Evolutionary conservation across 2,113 vertebrate species (phyloP).

Genomic region (Callionymus lyra): DNA sequence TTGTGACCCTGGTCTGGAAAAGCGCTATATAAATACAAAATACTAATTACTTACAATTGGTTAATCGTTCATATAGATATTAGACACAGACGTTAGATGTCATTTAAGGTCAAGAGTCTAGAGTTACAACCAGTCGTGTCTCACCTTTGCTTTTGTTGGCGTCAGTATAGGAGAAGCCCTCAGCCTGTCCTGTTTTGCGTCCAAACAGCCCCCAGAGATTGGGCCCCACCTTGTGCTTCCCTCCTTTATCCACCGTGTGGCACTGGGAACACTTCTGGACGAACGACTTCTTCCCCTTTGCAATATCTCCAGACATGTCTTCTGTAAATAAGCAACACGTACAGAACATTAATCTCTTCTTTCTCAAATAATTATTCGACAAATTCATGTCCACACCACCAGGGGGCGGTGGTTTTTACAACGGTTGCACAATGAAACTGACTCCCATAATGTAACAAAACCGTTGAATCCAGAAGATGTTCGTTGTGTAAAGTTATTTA

Average conservation of each 20-base stretch:
- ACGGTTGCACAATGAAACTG: constrained; percentile 11
- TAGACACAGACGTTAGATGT: too few species aligned
- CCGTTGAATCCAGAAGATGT: too few species aligned
- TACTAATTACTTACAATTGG: too few species aligned
- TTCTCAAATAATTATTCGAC: background rate
- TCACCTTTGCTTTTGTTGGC: constrained; percentile 80
- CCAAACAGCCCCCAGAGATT: constrained; percentile 75
- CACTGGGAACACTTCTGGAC: constrained; percentile 75
- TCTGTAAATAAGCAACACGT: background rate
- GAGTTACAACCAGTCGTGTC: constrained; percentile 1
- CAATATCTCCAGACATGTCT: constrained; percentile 61
- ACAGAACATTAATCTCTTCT: background rate
- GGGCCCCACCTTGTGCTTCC: constrained; percentile 74
- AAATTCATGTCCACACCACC: constrained; percentile 1
- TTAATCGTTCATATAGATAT: too few species aligned
- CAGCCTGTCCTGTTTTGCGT: constrained; percentile 66
- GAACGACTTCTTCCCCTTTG: constrained; percentile 73
- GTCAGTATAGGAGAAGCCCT: constrained; percentile 70
- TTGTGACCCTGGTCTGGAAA: too few species aligned
- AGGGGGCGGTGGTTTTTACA: constrained; percentile 7
- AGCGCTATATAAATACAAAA: too few species aligned
- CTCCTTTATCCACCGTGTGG: constrained; percentile 68
- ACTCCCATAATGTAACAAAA: constrained; percentile 8
- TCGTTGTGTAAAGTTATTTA: too few species aligned
- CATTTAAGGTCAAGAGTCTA: too few species aligned